phyloP scores from a whole-genome alignment of 2,888 invertebrate species.

The Eupithecia centaureata region DNA sequence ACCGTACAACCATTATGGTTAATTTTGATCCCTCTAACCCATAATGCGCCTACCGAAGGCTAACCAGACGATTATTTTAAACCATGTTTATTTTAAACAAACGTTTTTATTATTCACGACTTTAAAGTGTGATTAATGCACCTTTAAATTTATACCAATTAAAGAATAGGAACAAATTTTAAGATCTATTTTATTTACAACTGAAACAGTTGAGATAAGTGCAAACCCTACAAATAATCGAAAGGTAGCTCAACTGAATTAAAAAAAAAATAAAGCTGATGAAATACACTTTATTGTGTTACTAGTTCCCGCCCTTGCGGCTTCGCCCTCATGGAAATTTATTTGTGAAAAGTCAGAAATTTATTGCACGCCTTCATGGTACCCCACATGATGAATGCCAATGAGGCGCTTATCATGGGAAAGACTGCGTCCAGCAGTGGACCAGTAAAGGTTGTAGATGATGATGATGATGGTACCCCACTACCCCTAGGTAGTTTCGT shows the following conservation, averaged over 20 bases:
- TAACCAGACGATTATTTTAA: constrained; percentile 57
- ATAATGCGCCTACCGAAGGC: constrained; percentile 52
- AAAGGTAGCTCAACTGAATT: not conserved
- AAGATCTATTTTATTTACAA: not conserved
- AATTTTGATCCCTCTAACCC: constrained; percentile 42
- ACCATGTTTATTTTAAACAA: constrained; percentile 47
- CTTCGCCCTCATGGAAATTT: too few species aligned
- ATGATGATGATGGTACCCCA: too few species aligned
- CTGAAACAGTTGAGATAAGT: not conserved
- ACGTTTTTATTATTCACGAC: constrained; percentile 30
- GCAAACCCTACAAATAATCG: not conserved
- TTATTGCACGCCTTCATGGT: too few species aligned
- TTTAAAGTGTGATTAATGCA: constrained; percentile 12
- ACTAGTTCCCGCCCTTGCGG: too few species aligned
- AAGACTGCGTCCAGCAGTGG: too few species aligned
- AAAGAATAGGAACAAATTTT: not conserved
- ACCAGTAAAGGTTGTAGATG: too few species aligned
- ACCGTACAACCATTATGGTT: constrained; percentile 38
- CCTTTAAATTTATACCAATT: not conserved
- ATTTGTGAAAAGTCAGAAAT: too few species aligned
- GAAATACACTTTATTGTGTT: too few species aligned
- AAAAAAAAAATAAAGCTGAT: too few species aligned
- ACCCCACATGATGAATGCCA: too few species aligned
- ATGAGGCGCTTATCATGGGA: too few species aligned
- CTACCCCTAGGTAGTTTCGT: too few species aligned